Evolutionary conservation across 2,113 vertebrate genomes (phyloP).

Genomic region (Baryphthengus martii): DNA sequence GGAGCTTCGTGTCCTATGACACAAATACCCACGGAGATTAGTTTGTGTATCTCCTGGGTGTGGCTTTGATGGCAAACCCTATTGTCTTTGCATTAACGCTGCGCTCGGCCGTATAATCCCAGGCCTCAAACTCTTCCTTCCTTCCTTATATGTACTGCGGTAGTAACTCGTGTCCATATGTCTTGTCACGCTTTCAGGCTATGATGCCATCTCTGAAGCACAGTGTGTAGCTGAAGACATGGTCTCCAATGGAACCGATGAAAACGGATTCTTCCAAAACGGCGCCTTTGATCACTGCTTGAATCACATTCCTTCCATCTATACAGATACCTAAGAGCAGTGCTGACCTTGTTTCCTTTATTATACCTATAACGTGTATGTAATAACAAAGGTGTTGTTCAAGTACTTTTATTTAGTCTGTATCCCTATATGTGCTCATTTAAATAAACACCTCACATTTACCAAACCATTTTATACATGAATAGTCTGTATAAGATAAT

Average conservation of each 20-base stretch:
- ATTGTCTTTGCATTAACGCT: neutral
- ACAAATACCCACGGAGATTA: neutral
- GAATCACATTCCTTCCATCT: constrained; percentile 92
- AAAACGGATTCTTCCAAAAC: constrained; percentile 90
- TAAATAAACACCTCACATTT: constrained; percentile 69
- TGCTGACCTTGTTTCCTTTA: constrained; percentile 1
- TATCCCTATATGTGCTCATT: constrained; percentile 67
- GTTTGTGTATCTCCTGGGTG: neutral
- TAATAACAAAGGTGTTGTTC: constrained; percentile 66
- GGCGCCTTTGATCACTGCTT: constrained; percentile 91
- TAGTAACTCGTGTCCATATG: neutral
- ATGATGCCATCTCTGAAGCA: constrained; percentile 82
- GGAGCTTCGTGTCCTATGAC: neutral
- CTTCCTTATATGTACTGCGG: neutral
- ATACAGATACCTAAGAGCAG: constrained; percentile 86
- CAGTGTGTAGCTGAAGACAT: constrained; percentile 78
- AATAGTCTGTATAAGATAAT: constrained; percentile 65
- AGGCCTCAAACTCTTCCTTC: neutral
- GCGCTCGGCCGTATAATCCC: neutral
- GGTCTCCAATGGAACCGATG: constrained; percentile 81
- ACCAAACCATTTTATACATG: constrained; percentile 69
- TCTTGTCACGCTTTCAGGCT: constrained; percentile 75
- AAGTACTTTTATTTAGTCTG: constrained; percentile 71
- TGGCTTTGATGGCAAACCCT: neutral
- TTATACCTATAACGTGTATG: constrained; percentile 54